Evolutionary conservation across 1,140 invertebrate genomes (phyloP).

Genomic region (Dryas iulia): DNA sequence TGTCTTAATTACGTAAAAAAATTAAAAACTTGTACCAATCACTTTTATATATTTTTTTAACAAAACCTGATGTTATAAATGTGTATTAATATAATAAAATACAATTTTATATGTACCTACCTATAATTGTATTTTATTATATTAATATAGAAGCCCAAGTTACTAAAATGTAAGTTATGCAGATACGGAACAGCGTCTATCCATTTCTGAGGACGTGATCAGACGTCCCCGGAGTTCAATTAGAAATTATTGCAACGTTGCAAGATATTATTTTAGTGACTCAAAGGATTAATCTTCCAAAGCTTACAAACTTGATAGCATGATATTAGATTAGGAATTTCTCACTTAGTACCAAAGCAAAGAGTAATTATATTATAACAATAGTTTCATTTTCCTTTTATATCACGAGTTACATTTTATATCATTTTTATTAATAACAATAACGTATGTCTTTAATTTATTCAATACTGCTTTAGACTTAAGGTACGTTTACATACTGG

Average conservation of each 20-base stretch:
- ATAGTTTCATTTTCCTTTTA: background rate
- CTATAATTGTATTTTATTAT: no score
- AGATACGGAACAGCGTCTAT: background rate
- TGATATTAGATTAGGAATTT: background rate
- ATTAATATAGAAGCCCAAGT: background rate
- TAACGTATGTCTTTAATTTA: no score
- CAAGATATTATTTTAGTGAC: conserved; percentile 2
- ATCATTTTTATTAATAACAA: background rate
- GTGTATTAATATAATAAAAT: no score
- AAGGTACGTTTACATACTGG: no score
- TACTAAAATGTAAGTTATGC: background rate
- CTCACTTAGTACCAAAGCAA: background rate
- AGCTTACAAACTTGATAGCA: conserved; percentile 5
- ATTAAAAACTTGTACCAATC: no score
- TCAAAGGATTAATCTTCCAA: background rate
- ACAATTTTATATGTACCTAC: no score
- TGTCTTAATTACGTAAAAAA: no score
- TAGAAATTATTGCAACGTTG: conserved; percentile 3
- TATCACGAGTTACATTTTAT: background rate
- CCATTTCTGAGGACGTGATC: background rate
- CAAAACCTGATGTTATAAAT: no score
- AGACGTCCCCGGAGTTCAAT: conserved; percentile 12
- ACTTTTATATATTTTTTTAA: no score
- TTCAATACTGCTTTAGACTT: no score
- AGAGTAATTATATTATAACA: background rate